These are phyloP conservation scores for Boulengeromyrus knoepffleri DNA, from an alignment of 2,113 vertebrate species.

Conservation along the genomic window DNA sequence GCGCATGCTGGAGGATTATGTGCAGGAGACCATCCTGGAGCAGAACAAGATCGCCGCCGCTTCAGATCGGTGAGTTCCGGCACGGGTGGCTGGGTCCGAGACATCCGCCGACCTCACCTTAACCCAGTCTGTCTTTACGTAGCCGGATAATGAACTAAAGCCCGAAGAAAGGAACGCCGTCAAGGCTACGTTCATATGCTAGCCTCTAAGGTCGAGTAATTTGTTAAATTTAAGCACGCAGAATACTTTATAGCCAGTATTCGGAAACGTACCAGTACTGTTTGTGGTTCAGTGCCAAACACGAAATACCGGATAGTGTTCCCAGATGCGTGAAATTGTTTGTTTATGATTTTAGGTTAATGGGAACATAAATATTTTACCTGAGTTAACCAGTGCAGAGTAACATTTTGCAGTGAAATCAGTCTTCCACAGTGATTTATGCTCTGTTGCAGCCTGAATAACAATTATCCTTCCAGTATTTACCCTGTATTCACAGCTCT, in stretches of 20 bases:
- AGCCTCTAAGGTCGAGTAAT: not conserved
- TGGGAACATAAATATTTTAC: not conserved
- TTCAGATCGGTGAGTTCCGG: constrained; percentile 84
- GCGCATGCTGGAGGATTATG: constrained; percentile 94
- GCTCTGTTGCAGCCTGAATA: not conserved
- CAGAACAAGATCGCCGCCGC: constrained; percentile 94
- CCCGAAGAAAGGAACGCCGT: not conserved
- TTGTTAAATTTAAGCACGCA: not conserved
- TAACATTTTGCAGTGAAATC: not conserved
- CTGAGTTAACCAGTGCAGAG: not conserved
- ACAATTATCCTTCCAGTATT: not conserved
- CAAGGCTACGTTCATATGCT: not conserved
- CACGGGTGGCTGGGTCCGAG: not conserved
- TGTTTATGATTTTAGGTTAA: not conserved
- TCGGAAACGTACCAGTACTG: not conserved
- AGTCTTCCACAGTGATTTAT: not conserved
- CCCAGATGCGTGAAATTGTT: not conserved
- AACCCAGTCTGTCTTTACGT: not conserved
- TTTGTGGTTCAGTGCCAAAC: not conserved
- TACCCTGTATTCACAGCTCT: not conserved
- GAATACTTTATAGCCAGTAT: not conserved
- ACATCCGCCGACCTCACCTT: not conserved
- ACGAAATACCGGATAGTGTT: not conserved
- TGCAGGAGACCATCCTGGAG: constrained; percentile 91
- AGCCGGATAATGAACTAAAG: not conserved